phyloP scores from a whole-genome alignment of 2,888 invertebrate species.

The Latrodectus elegans region DNA sequence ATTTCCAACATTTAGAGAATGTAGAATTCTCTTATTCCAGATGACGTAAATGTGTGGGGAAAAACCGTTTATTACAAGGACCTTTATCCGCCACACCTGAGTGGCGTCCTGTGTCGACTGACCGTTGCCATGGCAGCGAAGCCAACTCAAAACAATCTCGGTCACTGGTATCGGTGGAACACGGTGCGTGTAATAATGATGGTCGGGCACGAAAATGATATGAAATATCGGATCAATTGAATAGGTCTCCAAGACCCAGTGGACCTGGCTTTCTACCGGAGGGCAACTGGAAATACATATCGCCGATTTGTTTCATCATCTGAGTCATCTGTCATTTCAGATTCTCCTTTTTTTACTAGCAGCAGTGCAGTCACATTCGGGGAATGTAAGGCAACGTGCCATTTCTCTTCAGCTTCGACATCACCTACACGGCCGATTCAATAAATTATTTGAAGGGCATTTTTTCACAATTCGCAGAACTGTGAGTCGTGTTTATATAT shows the following conservation, averaged over 20 bases:
- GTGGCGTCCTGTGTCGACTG: conserved; percentile 15
- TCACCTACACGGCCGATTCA: too few relatives aligned
- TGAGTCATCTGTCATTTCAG: conserved; percentile 33
- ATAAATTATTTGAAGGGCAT: too few relatives aligned
- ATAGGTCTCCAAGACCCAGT: neutral
- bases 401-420: too few relatives aligned
- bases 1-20: too few relatives aligned
- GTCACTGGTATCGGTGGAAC: conserved; percentile 20
- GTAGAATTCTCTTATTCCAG: too few relatives aligned
- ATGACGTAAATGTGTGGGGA: too few relatives aligned
- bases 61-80: neutral
- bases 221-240: conserved; percentile 57
- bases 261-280: neutral
- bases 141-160: conserved; percentile 60
- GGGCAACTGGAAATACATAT: neutral
- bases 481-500: too few relatives aligned
- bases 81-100: neutral
- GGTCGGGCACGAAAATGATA: conserved; percentile 54
- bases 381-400: too few relatives aligned
- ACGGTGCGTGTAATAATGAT: conserved; percentile 39
- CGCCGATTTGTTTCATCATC: neutral
- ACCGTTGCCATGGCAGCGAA: conserved; percentile 38
- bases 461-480: too few relatives aligned
- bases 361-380: too few relatives aligned
- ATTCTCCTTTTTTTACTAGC: neutral